These are phyloP conservation scores for Apodemia zela DNA, from an alignment of 2,888 invertebrate species.

Conservation along the genomic window DNA sequence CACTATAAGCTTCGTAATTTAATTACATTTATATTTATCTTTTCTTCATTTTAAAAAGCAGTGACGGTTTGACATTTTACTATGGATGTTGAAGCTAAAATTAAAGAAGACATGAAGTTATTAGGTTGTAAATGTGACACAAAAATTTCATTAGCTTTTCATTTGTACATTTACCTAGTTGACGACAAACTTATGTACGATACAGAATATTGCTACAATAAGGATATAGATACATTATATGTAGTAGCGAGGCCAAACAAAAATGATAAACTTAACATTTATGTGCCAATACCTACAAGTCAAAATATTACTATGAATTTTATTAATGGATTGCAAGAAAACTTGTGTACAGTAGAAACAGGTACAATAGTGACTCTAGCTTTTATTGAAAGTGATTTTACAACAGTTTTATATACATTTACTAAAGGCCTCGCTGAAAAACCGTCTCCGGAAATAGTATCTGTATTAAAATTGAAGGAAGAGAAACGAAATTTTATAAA, in stretches of 20 bases:
- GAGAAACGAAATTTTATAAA: constrained; percentile 61
- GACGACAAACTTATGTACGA: constrained; percentile 74
- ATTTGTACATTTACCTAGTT: constrained; percentile 64
- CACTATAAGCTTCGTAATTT: too few species aligned
- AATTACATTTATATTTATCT: too few species aligned
- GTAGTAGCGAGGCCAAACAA: constrained; percentile 63
- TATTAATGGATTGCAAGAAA: constrained; percentile 62
- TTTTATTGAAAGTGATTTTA: constrained; percentile 66
- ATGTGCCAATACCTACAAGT: constrained; percentile 60
- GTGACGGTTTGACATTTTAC: background rate
- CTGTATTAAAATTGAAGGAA: constrained; percentile 46
- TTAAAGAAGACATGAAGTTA: constrained; percentile 66
- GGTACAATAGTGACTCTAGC: constrained; percentile 64
- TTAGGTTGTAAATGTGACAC: constrained; percentile 62
- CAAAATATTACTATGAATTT: constrained; percentile 54
- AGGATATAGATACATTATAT: constrained; percentile 63
- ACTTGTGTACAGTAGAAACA: constrained; percentile 67
- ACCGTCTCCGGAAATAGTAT: constrained; percentile 45
- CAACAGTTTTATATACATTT: constrained; percentile 68
- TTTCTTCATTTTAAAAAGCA: too few species aligned
- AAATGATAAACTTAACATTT: constrained; percentile 63
- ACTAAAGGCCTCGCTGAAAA: constrained; percentile 53
- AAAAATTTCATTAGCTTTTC: constrained; percentile 63
- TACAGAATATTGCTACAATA: constrained; percentile 69
- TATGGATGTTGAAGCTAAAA: constrained; percentile 67